phyloP scores from a whole-genome alignment of 1,140 invertebrate species.

The Pinna nobilis region DNA sequence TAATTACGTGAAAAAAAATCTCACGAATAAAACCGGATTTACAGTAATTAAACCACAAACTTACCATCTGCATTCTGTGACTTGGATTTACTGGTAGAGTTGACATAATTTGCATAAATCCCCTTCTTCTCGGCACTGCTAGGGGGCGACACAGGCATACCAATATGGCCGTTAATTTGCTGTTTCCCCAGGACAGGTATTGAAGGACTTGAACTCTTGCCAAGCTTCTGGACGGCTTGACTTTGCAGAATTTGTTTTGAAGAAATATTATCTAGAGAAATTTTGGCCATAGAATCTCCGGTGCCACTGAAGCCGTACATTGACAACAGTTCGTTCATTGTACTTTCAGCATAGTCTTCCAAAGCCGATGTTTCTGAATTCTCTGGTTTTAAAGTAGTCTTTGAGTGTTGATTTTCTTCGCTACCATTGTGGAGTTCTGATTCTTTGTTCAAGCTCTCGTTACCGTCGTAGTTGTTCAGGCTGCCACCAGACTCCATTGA shows the following conservation, averaged over 20 bases:
- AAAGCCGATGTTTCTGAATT: constrained; percentile 60
- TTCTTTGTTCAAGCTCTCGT: too few relatives aligned
- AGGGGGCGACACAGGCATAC: constrained; percentile 8
- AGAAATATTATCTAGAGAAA: constrained; percentile 44
- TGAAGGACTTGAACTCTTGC: constrained; percentile 6
- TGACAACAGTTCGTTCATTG: constrained; percentile 84
- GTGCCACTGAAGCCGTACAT: constrained; percentile 79
- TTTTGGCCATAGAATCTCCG: constrained; percentile 31
- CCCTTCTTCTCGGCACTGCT: constrained; percentile 35
- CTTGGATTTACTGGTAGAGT: constrained; percentile 16
- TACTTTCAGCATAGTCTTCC: constrained; percentile 84
- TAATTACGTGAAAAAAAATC: too few relatives aligned
- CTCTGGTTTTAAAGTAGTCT: constrained; percentile 18
- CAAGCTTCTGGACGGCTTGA: background rate
- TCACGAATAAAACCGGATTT: too few relatives aligned
- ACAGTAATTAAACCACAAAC: too few relatives aligned
- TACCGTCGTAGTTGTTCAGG: too few relatives aligned
- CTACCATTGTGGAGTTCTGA: too few relatives aligned
- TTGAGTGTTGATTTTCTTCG: too few relatives aligned
- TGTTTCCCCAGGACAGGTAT: constrained; percentile 10
- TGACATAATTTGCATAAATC: constrained; percentile 53
- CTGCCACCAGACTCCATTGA: constrained; percentile 3
- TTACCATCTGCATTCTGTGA: constrained; percentile 32
- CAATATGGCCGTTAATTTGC: background rate
- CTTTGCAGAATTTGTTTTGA: constrained; percentile 39